Evolutionary conservation across 2,888 invertebrate genomes (phyloP), one percentile per base, ranked within the genome.

Genomic region (Hartigia nigra): DNA sequence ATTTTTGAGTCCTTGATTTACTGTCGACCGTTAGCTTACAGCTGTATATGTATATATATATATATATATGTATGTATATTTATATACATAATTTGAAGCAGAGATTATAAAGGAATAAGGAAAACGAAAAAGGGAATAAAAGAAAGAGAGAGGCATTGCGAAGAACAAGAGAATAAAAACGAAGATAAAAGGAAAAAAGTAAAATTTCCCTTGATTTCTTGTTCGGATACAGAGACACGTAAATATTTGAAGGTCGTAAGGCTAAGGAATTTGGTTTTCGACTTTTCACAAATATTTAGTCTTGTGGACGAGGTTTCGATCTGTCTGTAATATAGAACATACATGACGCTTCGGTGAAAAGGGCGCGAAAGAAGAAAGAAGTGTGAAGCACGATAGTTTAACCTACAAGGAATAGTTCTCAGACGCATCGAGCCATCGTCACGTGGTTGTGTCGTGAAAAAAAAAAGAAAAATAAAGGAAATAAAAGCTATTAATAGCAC

Each of bases 231-330:
- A 4, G 69, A 4, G 69, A 23, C 12, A 34, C 72, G 72, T 72
- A 34, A 34, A 72, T 55, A 72, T 72, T 72, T 34, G 72, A 34
- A 72, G 72, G 31, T 70, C 70, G 31, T 32, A 4, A 32, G 32
- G 4, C 32, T 31, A 5, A 31, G 72, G 72, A 72, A 23, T 32
- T 12, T 12, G 31, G 72, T 72, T 31, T 72, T 32, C n/a, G 72
- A 72, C 12, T 34, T n/a, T 72, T 34, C 12, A 72, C 14, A 72
- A 72, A 72, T 72, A 72, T 72, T 72, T 72, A 14, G 12, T 72
- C 31, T 72, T 4, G 31, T 55, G 23, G 14, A 23, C 55, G 9
- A 14, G 9, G 14, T 55, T 23, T 23, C 55, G 2, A 5, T 55
- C 55, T 55, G 23, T 23, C 0, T 23, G 9, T 23, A 55, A 55